These are phyloP conservation scores for Drosophila punjabiensis DNA, from an alignment of 1,140 invertebrate genomes.

Conservation along the genomic window DNA sequence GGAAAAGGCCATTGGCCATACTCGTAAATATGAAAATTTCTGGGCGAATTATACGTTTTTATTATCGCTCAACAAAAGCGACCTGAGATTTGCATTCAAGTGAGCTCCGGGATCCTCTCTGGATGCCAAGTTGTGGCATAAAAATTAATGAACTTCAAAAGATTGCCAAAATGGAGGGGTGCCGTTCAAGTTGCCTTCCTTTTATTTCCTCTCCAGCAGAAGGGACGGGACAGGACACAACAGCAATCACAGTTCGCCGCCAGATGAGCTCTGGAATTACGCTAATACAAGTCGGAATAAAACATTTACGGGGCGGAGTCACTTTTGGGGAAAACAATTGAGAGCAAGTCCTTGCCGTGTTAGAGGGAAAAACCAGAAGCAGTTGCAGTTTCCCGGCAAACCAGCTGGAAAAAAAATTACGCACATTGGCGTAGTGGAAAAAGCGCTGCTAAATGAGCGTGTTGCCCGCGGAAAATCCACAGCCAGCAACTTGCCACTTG, in stretches of 20 bases:
- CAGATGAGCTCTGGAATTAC: slow-evolving; percentile 70
- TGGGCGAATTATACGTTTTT: slow-evolving; percentile 55
- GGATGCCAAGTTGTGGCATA: slow-evolving; percentile 64
- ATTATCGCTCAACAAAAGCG: slow-evolving; percentile 62
- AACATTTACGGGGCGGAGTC: slow-evolving; percentile 39
- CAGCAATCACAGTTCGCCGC: slow-evolving; percentile 58
- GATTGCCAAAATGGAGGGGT: slow-evolving; percentile 16
- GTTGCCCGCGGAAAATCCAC: slow-evolving; percentile 40
- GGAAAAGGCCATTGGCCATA: slow-evolving; percentile 45
- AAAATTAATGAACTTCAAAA: slow-evolving; percentile 78
- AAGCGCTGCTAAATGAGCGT: slow-evolving; percentile 66
- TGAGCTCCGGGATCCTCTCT: slow-evolving; percentile 26
- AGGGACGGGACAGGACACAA: slow-evolving; percentile 17
- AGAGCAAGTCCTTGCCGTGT: slow-evolving; percentile 21
- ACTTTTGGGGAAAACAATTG: slow-evolving; percentile 58
- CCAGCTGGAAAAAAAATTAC: slow-evolving; percentile 71
- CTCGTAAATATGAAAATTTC: slow-evolving; percentile 65
- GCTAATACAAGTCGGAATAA: slow-evolving; percentile 69
- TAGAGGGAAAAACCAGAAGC: neutral
- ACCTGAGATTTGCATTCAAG: slow-evolving; percentile 72
- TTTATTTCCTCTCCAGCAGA: neutral
- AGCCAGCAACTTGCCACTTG: too few species aligned
- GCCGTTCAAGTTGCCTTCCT: neutral
- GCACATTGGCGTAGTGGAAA: slow-evolving; percentile 38
- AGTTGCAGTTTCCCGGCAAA: slow-evolving; percentile 28